Percentiles rank a stretch among this genome's conserved stretches.
These are phyloP conservation scores for Melangyna quadrimaculata DNA, from an alignment of 2,888 invertebrate genomes.

Conservation along the genomic window DNA sequence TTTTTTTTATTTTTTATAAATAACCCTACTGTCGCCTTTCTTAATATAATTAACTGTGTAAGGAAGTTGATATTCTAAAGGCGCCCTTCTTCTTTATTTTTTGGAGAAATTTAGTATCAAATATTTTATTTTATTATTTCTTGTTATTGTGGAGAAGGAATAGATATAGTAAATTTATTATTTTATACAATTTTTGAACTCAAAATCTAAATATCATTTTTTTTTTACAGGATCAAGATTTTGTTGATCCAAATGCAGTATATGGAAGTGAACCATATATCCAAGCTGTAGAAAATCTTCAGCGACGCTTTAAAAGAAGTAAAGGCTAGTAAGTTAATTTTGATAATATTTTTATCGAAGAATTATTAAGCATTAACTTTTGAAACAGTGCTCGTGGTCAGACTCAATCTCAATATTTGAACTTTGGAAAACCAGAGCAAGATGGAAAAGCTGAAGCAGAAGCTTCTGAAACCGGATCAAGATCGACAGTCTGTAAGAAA, in stretches of 20 bases:
- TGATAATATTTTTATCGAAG: background rate
- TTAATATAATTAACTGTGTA: too few relatives aligned
- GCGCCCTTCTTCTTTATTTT: too few relatives aligned
- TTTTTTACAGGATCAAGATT: slow-evolving; percentile 46
- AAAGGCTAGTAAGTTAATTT: slow-evolving; percentile 78
- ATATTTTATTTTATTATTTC: too few relatives aligned
- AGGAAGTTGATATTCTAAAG: too few relatives aligned
- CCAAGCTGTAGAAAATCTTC: slow-evolving; percentile 72
- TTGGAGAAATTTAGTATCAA: too few relatives aligned
- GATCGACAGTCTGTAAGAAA: slow-evolving; percentile 80
- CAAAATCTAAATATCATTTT: background rate
- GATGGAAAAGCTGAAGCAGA: slow-evolving; percentile 91
- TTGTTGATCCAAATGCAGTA: slow-evolving; percentile 72
- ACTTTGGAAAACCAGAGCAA: slow-evolving; percentile 84
- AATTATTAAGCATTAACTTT: background rate
- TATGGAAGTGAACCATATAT: slow-evolving; percentile 72
- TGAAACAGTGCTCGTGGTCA: slow-evolving; percentile 84
- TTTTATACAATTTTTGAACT: slow-evolving; percentile 4
- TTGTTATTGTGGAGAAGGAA: too few relatives aligned
- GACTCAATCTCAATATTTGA: slow-evolving; percentile 92
- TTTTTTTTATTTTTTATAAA: too few relatives aligned
- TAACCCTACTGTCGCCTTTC: too few relatives aligned
- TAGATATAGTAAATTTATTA: too few relatives aligned
- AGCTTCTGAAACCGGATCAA: slow-evolving; percentile 83
- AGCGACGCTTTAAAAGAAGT: slow-evolving; percentile 76